A percentile compares a stretch with the other conserved stretches of the same genome.
These are phyloP conservation scores for Ptyas mucosa DNA, from an alignment of 2,113 vertebrate species.

Conservation along the genomic window DNA sequence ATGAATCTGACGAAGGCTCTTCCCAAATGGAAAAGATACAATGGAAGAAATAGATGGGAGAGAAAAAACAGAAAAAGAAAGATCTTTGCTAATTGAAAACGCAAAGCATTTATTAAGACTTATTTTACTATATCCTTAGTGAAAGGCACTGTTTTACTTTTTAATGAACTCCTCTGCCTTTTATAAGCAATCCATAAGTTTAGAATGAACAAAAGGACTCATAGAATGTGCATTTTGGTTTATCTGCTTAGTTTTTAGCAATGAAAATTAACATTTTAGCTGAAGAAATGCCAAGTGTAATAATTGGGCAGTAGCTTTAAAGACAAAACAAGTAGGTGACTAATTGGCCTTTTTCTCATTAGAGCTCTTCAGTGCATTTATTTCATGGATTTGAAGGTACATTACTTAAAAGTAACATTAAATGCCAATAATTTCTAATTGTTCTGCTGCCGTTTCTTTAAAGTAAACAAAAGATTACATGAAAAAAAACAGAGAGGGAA, in stretches of 20 bases:
- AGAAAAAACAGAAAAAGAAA: slow-evolving; percentile 45
- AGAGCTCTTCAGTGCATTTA: slow-evolving; percentile 78
- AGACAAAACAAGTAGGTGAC: slow-evolving; percentile 62
- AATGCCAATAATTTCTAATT: slow-evolving; percentile 84
- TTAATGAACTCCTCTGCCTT: slow-evolving; percentile 61
- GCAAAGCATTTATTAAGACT: slow-evolving; percentile 56
- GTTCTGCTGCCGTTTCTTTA: slow-evolving; percentile 76
- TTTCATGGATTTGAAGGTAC: slow-evolving; percentile 71
- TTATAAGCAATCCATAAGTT: slow-evolving; percentile 61
- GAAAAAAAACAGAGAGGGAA: slow-evolving; percentile 70
- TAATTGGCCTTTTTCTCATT: slow-evolving; percentile 69
- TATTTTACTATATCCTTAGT: slow-evolving; percentile 69
- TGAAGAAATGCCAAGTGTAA: slow-evolving; percentile 56
- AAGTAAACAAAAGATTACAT: slow-evolving; percentile 78
- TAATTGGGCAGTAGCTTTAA: slow-evolving; percentile 58
- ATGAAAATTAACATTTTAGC: slow-evolving; percentile 47
- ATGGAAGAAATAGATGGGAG: slow-evolving; percentile 37
- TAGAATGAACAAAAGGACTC: slow-evolving; percentile 55
- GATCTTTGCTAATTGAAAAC: slow-evolving; percentile 60
- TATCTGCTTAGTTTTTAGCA: slow-evolving; percentile 63
- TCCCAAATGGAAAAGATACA: slow-evolving; percentile 43
- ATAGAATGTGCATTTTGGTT: slow-evolving; percentile 58
- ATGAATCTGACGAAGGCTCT: slow-evolving; percentile 57
- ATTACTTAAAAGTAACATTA: slow-evolving; percentile 74
- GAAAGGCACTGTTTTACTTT: slow-evolving; percentile 75